phyloP scores from a whole-genome alignment of 2,888 invertebrate genomes.

The Coremacera marginata region DNA sequence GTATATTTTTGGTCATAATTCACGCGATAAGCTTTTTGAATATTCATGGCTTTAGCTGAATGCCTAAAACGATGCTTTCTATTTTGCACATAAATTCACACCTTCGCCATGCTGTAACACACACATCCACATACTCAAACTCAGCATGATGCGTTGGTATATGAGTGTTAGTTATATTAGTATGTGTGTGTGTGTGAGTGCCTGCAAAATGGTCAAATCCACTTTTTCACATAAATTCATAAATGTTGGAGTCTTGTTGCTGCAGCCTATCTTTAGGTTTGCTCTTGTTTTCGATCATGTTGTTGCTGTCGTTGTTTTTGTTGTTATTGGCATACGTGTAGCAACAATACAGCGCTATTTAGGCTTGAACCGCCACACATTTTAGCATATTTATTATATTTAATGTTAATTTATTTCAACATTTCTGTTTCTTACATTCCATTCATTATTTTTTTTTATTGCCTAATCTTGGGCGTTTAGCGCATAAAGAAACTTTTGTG shows the following conservation, averaged over 20 bases:
- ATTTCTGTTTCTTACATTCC: too few relatives aligned
- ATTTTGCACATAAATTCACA: conserved; percentile 36
- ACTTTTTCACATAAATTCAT: conserved; percentile 26
- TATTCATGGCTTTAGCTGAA: conserved; percentile 11
- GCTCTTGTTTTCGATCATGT: neutral
- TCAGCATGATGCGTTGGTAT: neutral
- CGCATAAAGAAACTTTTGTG: neutral
- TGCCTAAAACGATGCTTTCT: conserved; percentile 26
- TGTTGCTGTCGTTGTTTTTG: neutral
- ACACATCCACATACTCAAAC: neutral
- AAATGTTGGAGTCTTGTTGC: neutral
- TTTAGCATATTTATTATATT: conserved; percentile 19
- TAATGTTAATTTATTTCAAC: too few relatives aligned
- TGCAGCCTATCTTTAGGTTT: neutral
- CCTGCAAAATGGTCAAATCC: conserved; percentile 12
- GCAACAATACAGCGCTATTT: neutral
- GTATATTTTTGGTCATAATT: conserved; percentile 6
- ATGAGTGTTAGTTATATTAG: neutral
- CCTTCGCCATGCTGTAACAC: neutral
- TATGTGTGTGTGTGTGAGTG: neutral
- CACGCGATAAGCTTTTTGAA: conserved; percentile 25
- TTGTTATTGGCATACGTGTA: neutral
- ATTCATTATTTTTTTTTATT: neutral
- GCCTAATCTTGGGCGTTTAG: neutral
- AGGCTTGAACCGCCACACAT: neutral